Base-by-base conservation (phyloP, 2,888 invertebrate species). In the Clostera curtula region DNA sequence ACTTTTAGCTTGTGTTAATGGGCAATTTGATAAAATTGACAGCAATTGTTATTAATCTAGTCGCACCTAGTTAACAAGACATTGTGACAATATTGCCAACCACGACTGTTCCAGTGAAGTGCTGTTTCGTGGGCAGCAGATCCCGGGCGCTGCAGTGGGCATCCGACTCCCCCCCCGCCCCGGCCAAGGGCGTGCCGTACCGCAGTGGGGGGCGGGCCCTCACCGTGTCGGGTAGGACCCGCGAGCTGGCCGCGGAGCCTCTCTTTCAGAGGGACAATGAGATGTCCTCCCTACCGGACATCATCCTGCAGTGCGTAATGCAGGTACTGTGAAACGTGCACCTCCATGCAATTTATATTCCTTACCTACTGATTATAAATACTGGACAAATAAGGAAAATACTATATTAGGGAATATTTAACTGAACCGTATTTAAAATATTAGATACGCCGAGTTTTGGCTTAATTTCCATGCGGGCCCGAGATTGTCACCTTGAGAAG, bases 91-190 rank as follows among this genome's bases (percentile, higher is more conserved):
- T n/a, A n/a, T n/a, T 19, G 10, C 10, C 3, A 10, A 10, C 19
- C 5, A 4, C 4, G 4, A 8, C 12, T 19, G 1, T 40, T 40
- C 9, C 77, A 89, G 93, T 94, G 9, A 88, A 95, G 42, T 90
- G 93, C 10, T 97, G 97, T 66, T 96, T 97, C 80, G 94, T 96
- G 8, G 93, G 93, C 2, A 90, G 87, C 15, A 84, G 89, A 16
- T 87, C 88, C 26, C 86, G 96, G 43, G 90, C 93, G 1, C 74
- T 83, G 37, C 83, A 85, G 50, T 41, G 45, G 48, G 25, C 18
- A n/a, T 5, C 24, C 22, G 4, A 27, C 0, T 1, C 0, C 3
- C 29, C 24, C 3, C 40, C 40, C 1, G 0, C 3, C 1, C n/a
- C 40, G 4, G 38, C 43, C 24, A 43, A 36, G 12, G 10, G 10